Evolutionary conservation across 1,140 invertebrate genomes (phyloP).

Genomic region (Bombus waltoni): DNA sequence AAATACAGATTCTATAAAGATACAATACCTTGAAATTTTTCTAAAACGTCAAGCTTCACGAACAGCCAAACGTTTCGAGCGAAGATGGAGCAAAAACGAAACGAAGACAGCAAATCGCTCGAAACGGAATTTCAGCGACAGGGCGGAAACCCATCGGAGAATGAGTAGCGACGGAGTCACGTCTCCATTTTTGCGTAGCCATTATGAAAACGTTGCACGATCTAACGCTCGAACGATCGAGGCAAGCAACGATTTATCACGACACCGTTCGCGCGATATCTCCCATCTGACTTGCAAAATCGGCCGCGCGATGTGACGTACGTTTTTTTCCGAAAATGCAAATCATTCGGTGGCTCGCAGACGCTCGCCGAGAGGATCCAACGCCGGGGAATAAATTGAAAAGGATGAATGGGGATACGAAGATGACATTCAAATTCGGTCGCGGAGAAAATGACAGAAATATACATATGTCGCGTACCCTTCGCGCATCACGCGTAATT

Average conservation of each 20-base stretch:
- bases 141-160: not conserved
- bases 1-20: not conserved
- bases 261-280: conserved; percentile 39
- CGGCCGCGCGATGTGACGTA: conserved; percentile 40
- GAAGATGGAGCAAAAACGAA: not conserved
- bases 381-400: conserved; percentile 75
- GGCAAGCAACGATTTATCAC: conserved; percentile 62
- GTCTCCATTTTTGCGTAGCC: conserved; percentile 43
- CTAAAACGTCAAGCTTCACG: not conserved
- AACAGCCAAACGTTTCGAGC: not conserved
- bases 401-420: conserved; percentile 64
- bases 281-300: conserved; percentile 67
- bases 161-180: not conserved
- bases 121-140: not conserved
- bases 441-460: conserved; percentile 76
- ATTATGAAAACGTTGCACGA: conserved; percentile 62
- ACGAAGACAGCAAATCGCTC: fast-evolving
- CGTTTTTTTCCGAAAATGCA: conserved; percentile 74
- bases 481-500: conserved; percentile 76
- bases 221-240: conserved; percentile 65
- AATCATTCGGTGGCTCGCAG: conserved; percentile 68
- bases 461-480: conserved; percentile 70
- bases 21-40: not conserved
- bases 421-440: conserved; percentile 79
- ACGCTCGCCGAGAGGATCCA: not conserved